Conservation (phyloP, 2,113 vertebrate genomes). For the Sitta europaea region DNA sequence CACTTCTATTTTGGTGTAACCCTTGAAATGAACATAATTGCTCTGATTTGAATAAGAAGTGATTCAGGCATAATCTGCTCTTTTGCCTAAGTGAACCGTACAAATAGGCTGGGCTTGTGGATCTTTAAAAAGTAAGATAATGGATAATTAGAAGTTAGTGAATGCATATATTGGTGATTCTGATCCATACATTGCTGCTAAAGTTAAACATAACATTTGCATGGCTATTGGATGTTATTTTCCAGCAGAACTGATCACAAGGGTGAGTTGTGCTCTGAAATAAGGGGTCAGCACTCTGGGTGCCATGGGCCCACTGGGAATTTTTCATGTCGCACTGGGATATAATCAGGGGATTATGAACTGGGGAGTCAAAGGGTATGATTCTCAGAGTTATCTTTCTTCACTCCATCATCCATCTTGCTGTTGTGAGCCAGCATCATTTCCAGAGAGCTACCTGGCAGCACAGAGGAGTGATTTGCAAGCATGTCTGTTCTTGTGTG, state of each 20-base stretch:
- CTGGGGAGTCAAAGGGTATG: not conserved
- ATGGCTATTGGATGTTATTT: not conserved
- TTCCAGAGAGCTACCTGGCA: not conserved
- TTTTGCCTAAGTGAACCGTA: not conserved
- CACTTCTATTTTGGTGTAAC: not conserved
- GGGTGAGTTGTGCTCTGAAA: not conserved
- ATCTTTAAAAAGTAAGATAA: not conserved
- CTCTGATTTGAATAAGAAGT: slow-evolving; percentile 5
- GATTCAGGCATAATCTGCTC: not conserved
- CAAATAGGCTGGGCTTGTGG: not conserved
- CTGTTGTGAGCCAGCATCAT: not conserved
- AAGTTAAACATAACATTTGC: not conserved
- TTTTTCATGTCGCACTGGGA: not conserved
- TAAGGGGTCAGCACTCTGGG: not conserved
- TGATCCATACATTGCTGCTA: not conserved
- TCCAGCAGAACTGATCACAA: not conserved
- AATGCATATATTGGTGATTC: not conserved
- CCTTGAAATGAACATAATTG: not conserved
- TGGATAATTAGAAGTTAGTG: not conserved
- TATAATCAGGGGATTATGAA: not conserved
- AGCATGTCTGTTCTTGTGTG: accelerated
- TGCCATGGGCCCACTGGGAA: not conserved
- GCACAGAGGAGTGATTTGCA: not conserved
- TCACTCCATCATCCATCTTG: not conserved
- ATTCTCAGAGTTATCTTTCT: not conserved